Base-by-base conservation (phyloP, 2,888 invertebrate species). In the Aphodius sticticus region DNA sequence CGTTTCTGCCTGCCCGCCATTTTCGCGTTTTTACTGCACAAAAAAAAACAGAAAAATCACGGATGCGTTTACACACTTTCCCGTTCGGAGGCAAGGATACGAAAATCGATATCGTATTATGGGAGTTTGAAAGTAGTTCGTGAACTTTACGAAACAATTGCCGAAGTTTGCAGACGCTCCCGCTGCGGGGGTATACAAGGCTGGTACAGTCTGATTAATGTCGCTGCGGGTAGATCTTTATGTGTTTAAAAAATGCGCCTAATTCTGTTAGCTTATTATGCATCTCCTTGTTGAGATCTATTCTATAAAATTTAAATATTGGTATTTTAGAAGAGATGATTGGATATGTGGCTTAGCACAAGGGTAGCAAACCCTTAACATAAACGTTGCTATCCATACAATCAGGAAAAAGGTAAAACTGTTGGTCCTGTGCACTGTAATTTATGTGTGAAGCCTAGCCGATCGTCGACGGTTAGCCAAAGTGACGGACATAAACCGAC, bases 1-100 rank as follows among this genome's bases (percentile, higher is more conserved):
- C 89, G 88, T 82, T 89, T 90, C 85, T 89, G 90, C 85, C 89
- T 88, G 82, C 89, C 88, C 85, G 89, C 89, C 90, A 90, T 90
- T 12, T 53, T 12, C 53, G 53, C 53, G 84, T 85, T 85, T 85
- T 83, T 84, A 84, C 86, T 85, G 83, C 82, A n/a, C n/a, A 79
- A 85, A 82, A 86, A 85, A 86, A 83, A 84, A 84, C 85, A n/a
- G 84, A 85, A 86, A 85, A 84, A 84, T 85, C 82, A 53, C 53
- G 53, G 12, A 53, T 53, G 53, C 53, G 53, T 53, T 53, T 53
- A 53, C 53, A 53, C 53, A 9, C 53, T 53, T 53, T 12, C 2
- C 53, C 53, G 53, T 12, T 9, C 53, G 12, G 53, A 3, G 6
- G 53, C 53, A 9, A 53, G 9, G 4, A 53, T 53, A 53, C 53